Evolutionary conservation across 2,797 vertebrate genomes (phyloP).

Genomic region (Hyperoplus immaculatus): DNA sequence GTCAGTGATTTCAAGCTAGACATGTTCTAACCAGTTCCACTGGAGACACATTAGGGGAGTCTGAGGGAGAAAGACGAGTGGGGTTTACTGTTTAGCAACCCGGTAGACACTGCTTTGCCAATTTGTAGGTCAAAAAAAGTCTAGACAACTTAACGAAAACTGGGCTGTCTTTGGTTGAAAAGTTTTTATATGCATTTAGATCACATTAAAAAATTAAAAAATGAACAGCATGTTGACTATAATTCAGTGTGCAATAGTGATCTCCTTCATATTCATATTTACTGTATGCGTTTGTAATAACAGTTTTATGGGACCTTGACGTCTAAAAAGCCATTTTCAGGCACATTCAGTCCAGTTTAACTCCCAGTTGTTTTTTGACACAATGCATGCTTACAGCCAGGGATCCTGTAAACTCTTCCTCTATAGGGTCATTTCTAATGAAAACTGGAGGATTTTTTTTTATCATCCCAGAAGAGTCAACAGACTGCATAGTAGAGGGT

Average conservation of each 20-base stretch:
- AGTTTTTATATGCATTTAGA: background rate
- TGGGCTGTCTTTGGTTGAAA: background rate
- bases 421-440: conserved; percentile 5
- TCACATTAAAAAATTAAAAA: background rate
- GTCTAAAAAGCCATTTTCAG: background rate
- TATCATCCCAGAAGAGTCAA: conserved; percentile 18
- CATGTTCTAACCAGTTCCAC: conserved; percentile 36
- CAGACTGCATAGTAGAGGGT: background rate
- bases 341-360: background rate
- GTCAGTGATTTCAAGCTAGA: conserved; percentile 67
- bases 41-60: conserved; percentile 29
- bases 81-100: background rate
- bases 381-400: background rate
- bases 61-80: background rate
- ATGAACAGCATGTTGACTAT: background rate
- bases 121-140: background rate
- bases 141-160: background rate
- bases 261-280: background rate
- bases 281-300: background rate
- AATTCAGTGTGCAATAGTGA: background rate
- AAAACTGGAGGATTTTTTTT: conserved; percentile 7
- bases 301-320: background rate
- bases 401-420: background rate
- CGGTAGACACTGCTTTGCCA: background rate
- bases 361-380: background rate